Percentiles rank a stretch among this genome's conserved stretches.
These are phyloP conservation scores for Toxotes lorentzi DNA, from an alignment of 2,797 vertebrate species.

Conservation along the genomic window DNA sequence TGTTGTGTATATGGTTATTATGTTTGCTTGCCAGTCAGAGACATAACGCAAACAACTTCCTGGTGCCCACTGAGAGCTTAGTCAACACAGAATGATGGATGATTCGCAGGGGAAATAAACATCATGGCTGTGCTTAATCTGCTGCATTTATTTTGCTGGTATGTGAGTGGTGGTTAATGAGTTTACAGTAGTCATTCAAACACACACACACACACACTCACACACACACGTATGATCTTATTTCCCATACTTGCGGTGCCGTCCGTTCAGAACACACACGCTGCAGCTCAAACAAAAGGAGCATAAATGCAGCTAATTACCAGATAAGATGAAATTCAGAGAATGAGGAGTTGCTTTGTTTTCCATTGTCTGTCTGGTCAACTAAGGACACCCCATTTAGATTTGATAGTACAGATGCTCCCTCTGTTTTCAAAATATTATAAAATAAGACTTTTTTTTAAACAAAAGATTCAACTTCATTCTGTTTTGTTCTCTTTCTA, in stretches of 20 bases:
- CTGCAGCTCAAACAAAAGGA: slow-evolving; percentile 12
- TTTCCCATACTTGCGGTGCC: not conserved
- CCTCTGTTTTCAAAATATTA: not conserved
- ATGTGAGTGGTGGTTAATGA: slow-evolving; percentile 46
- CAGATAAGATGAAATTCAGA: slow-evolving; percentile 7
- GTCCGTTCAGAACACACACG: slow-evolving; percentile 19
- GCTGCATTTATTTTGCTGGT: slow-evolving; percentile 37
- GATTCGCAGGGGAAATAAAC: slow-evolving; percentile 51
- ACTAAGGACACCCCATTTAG: slow-evolving; percentile 1
- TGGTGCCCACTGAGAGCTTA: slow-evolving; percentile 52
- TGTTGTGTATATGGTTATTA: slow-evolving; percentile 45
- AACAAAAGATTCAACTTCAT: not conserved
- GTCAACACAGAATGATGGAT: slow-evolving; percentile 64
- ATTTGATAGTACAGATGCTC: not conserved
- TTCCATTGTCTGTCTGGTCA: not conserved
- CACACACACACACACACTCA: slow-evolving; percentile 2
- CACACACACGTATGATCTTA: not conserved
- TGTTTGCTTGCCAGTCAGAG: slow-evolving; percentile 44
- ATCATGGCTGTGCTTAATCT: slow-evolving; percentile 19
- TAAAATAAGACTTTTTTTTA: not conserved
- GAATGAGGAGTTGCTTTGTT: not conserved
- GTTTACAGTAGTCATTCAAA: slow-evolving; percentile 36
- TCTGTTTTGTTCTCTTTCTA: slow-evolving; percentile 13
- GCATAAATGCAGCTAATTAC: slow-evolving; percentile 9
- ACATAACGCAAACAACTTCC: slow-evolving; percentile 45